Evolutionary conservation across 2,888 invertebrate species (phyloP).

Genomic region (Thera britannica): DNA sequence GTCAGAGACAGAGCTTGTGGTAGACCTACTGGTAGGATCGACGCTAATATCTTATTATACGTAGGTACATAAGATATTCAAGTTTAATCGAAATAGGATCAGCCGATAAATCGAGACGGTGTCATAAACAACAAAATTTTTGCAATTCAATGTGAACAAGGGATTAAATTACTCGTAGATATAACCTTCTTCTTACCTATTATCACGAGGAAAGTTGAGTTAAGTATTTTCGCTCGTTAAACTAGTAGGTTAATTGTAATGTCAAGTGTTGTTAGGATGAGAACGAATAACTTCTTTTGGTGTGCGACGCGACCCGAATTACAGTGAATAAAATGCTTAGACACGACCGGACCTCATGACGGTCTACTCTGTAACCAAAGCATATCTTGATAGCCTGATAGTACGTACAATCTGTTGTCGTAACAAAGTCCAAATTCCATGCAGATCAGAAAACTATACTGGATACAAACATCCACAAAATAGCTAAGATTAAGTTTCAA

Average conservation of each 20-base stretch:
- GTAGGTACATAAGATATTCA: neutral
- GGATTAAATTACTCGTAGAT: neutral
- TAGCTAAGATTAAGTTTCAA: too few species aligned
- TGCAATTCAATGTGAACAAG: neutral
- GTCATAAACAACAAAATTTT: neutral
- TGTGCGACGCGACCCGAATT: conserved; percentile 35
- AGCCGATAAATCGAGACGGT: neutral
- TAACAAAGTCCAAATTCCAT: too few species aligned
- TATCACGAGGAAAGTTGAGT: conserved; percentile 24
- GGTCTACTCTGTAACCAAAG: too few species aligned
- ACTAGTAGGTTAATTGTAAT: conserved; percentile 33
- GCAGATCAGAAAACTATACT: too few species aligned
- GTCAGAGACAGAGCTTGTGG: too few species aligned
- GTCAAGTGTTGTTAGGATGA: conserved; percentile 10
- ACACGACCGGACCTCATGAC: conserved; percentile 7
- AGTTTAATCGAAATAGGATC: neutral
- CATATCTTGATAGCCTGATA: too few species aligned
- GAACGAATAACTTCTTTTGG: conserved; percentile 19
- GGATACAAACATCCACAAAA: too few species aligned
- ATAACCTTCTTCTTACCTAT: neutral
- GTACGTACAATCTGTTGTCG: too few species aligned
- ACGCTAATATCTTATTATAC: too few species aligned
- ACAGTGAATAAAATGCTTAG: conserved; percentile 29
- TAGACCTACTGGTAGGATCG: too few species aligned
- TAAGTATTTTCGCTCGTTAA: conserved; percentile 14